phyloP scores from a whole-genome alignment of 1,140 invertebrate genomes.

The Dysdera silvatica region DNA sequence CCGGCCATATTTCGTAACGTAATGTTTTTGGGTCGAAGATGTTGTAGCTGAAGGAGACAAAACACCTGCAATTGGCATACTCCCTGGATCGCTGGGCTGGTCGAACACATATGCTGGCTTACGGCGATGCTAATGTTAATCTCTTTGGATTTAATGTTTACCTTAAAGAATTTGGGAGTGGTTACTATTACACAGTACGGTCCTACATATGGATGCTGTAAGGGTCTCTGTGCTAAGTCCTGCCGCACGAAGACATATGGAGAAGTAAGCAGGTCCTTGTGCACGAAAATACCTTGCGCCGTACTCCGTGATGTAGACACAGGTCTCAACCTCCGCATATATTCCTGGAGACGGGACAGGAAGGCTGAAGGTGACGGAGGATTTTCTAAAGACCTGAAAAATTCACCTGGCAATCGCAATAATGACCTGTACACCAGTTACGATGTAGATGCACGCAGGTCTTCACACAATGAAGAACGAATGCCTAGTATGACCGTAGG shows the following conservation, averaged over 20 bases:
- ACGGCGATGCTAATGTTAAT: neutral
- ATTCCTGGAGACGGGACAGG: neutral
- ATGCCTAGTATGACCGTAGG: neutral
- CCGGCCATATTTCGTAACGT: too few species aligned
- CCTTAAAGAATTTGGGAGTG: slow-evolving; percentile 8
- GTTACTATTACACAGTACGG: neutral
- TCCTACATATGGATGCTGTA: neutral
- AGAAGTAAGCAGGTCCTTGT: neutral
- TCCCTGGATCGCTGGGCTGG: too few species aligned
- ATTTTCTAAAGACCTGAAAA: neutral
- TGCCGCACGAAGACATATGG: neutral
- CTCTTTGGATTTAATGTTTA: neutral
- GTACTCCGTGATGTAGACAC: neutral
- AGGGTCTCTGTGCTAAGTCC: neutral
- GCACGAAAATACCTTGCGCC: neutral
- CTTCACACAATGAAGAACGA: neutral
- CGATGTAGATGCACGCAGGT: neutral
- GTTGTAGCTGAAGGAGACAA: too few species aligned
- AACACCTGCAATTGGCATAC: too few species aligned
- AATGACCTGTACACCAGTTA: slow-evolving; percentile 1
- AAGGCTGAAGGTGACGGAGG: neutral
- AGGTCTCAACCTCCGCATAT: neutral
- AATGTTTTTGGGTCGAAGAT: too few species aligned
- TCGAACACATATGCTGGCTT: slow-evolving; percentile 7
- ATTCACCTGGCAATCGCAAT: neutral